A percentile compares a stretch with the other conserved stretches of the same genome.
Evolutionary conservation across 2,888 invertebrate species (phyloP).

Genomic region (Drosophila paucipuncta): DNA sequence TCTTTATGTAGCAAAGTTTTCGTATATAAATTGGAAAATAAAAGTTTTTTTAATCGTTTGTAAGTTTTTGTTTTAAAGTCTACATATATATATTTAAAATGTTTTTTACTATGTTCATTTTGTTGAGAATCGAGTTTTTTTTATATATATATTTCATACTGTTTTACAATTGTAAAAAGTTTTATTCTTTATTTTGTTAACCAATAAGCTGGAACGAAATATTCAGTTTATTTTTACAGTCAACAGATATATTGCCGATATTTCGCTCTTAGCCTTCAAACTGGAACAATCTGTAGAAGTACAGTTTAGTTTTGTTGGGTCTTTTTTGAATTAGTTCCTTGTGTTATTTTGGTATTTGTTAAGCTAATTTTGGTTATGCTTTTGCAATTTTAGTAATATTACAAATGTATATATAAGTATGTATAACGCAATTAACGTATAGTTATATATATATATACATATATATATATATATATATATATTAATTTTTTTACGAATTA

Average conservation of each 20-base stretch:
- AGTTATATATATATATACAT: constrained; percentile 34
- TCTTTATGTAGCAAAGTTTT: constrained; percentile 45
- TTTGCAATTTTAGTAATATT: constrained; percentile 48
- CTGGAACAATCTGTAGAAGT: constrained; percentile 23
- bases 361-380: constrained; percentile 69
- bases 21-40: constrained; percentile 68
- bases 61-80: constrained; percentile 12
- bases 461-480: constrained; percentile 27
- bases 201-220: constrained; percentile 4
- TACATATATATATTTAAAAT: constrained; percentile 48
- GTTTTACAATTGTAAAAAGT: constrained; percentile 25
- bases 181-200: neutral
- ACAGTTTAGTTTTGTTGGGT: constrained; percentile 15
- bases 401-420: constrained; percentile 48
- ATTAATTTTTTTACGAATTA: constrained; percentile 54
- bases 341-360: constrained; percentile 47
- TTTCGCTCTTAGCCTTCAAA: constrained; percentile 16
- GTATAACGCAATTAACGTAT: constrained; percentile 51
- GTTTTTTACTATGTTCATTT: constrained; percentile 29
- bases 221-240: constrained; percentile 24
- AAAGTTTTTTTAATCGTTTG: constrained; percentile 20
- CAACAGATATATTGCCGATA: constrained; percentile 36
- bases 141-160: constrained; percentile 15
- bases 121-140: constrained; percentile 44
- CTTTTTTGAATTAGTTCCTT: constrained; percentile 24